Evolutionary conservation across 2,113 vertebrate genomes (phyloP).

Genomic region (Engraulis encrasicolus): DNA sequence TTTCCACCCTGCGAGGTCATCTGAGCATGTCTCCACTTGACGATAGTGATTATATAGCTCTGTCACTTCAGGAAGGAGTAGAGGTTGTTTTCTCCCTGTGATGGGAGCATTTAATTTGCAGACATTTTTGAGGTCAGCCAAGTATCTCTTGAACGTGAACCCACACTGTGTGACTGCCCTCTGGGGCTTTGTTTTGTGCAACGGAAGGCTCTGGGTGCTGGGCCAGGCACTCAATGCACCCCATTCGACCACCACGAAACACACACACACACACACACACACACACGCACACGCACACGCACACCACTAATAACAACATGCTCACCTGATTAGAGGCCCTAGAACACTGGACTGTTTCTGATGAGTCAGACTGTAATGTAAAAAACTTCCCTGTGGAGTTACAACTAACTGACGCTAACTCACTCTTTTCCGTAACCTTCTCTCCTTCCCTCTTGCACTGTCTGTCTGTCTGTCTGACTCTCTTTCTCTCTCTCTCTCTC

Average conservation of each 20-base stretch:
- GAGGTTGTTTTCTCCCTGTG: neutral
- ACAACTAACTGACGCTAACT: neutral
- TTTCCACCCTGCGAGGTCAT: neutral
- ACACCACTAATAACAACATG: no score
- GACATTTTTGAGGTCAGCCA: slow-evolving; percentile 25
- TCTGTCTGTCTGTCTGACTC: neutral
- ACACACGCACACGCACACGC: neutral
- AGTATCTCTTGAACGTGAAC: slow-evolving; percentile 27
- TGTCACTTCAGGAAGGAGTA: neutral
- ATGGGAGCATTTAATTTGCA: neutral
- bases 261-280: neutral
- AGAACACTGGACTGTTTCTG: neutral
- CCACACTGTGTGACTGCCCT: slow-evolving; percentile 14
- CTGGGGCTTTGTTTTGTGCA: slow-evolving; percentile 41
- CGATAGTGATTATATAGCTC: neutral
- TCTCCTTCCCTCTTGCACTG: neutral
- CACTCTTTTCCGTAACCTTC: no score
- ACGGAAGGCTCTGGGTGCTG: neutral
- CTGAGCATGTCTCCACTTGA: neutral
- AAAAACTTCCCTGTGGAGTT: slow-evolving; percentile 7
- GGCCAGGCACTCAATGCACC: neutral
- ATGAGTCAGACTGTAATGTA: neutral
- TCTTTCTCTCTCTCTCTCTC: neutral
- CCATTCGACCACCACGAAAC: neutral
- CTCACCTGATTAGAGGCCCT: neutral